Evolutionary conservation across 2,797 vertebrate genomes (phyloP).

Genomic region (Eidolon dupreanum): DNA sequence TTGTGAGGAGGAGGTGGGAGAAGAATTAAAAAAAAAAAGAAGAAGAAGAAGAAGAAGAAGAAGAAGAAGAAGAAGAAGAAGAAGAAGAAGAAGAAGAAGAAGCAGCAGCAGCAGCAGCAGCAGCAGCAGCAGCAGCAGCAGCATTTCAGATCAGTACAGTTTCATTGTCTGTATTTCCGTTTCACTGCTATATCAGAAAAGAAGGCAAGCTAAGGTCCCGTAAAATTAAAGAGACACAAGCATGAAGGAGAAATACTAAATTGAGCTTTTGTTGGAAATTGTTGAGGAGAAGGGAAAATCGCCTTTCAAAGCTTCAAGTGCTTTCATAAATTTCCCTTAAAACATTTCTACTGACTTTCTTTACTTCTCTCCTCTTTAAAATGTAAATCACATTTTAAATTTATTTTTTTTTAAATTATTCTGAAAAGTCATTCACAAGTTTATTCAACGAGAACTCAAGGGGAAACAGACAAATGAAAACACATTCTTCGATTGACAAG

Average conservation of each 20-base stretch:
- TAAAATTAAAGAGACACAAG: constrained; percentile 58
- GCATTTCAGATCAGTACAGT: constrained; percentile 55
- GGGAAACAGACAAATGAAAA: constrained; percentile 25
- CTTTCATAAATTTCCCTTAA: constrained; percentile 54
- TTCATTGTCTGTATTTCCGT: constrained; percentile 40
- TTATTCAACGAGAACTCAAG: neutral
- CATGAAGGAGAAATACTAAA: constrained; percentile 24
- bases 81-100: no score
- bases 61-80: no score
- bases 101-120: no score
- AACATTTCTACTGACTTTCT: constrained; percentile 37
- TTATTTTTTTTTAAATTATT: constrained; percentile 49
- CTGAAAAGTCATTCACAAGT: constrained; percentile 21
- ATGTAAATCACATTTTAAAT: constrained; percentile 61
- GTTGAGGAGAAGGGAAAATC: constrained; percentile 51
- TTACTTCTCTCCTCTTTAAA: constrained; percentile 55
- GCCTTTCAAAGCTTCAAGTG: constrained; percentile 41
- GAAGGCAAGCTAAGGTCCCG: constrained; percentile 17
- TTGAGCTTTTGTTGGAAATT: constrained; percentile 63
- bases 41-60: no score
- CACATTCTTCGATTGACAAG: constrained; percentile 36
- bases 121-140: neutral
- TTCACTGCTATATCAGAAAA: constrained; percentile 55
- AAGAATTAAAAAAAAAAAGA: neutral
- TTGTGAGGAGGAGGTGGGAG: neutral